Percentiles rank a stretch among this genome's conserved stretches.
Evolutionary conservation across 2,113 vertebrate genomes (phyloP).

Genomic region (Oncorhynchus mykiss): DNA sequence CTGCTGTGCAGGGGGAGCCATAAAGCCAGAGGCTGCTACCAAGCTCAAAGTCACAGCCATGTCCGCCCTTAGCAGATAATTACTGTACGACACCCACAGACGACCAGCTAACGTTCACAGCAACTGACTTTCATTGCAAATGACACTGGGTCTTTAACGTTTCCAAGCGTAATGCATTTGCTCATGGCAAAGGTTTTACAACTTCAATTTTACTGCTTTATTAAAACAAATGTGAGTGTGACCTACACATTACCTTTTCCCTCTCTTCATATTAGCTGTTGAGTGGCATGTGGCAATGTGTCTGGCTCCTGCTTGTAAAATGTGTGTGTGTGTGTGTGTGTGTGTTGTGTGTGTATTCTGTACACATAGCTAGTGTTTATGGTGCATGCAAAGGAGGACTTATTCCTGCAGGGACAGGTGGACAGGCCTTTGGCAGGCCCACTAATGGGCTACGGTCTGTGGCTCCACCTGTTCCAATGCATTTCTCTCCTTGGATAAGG

Average conservation of each 20-base stretch:
- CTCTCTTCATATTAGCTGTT: constrained; percentile 32
- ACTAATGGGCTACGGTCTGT: constrained; percentile 72
- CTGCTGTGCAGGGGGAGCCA: constrained; percentile 56
- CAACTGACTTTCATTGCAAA: constrained; percentile 64
- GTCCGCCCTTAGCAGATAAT: constrained; percentile 52
- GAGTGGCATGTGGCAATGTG: constrained; percentile 37
- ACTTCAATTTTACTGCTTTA: constrained; percentile 40
- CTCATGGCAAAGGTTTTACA: constrained; percentile 41
- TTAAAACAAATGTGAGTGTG: constrained; percentile 49
- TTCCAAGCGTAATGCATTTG: constrained; percentile 37
- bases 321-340: constrained; percentile 44
- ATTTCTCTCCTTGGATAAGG: constrained; percentile 60
- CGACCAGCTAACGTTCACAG: constrained; percentile 50
- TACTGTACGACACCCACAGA: neutral
- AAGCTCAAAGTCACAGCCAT: constrained; percentile 53
- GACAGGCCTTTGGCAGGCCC: constrained; percentile 62
- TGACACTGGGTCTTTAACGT: constrained; percentile 54
- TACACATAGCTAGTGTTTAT: constrained; percentile 50
- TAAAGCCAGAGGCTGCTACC: constrained; percentile 55
- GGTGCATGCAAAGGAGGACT: constrained; percentile 66
- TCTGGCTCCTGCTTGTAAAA: constrained; percentile 45
- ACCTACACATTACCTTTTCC: constrained; percentile 41
- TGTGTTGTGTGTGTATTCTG: neutral
- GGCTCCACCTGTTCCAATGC: constrained; percentile 68
- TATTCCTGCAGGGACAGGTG: constrained; percentile 58